Base-by-base conservation (phyloP, 2,888 invertebrate species). In the Orchestes rusci region DNA sequence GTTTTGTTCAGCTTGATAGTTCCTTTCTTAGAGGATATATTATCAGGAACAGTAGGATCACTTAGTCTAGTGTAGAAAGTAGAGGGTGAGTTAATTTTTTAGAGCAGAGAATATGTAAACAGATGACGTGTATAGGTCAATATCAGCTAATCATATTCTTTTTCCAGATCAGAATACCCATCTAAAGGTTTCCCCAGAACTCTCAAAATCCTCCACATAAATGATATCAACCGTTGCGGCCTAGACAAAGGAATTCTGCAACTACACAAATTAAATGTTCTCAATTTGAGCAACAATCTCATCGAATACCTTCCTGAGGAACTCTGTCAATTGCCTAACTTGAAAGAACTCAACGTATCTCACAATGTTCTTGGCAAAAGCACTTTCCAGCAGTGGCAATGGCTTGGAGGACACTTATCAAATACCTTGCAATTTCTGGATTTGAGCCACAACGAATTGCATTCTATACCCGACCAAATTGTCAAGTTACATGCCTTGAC, bases 241-340 rank as follows among this genome's bases (percentile, higher is more conserved):
- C 75, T 88, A 46, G 79, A 84, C 54, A 72, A 76, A 53, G 83
- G 84, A 52, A 80, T 88, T 51, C 70, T 86, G 35, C 69, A 75
- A 18, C 66, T 89, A 1, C 74, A 73, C 36, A 78, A 79, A 55
- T 71, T 90, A 5, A 74, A 74, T 45, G 55, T 76, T 31, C 69
- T 90, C 35, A 78, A 87, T 69, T 66, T 89, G 45, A 79, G 80
- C 48, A 70, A 79, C 45, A 90, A 90, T 71, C 73, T 73, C 49
- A 74, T 89, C 37, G 77, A 75, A 48, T 76, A 71, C 58, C 66
- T 89, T 37, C 89, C 89, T 1, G 68, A 72, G 12, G 84, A 83
- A 61, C 63, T 89, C 52, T 83, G 80, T 55, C 68, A 71, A 1
- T 70, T 88, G 58, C 71, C 75, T 0, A 72, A 69, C 57, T 63